Percentiles rank a stretch among this genome's conserved stretches.
These are phyloP conservation scores for Hyposmocoma kahamanoa DNA, from an alignment of 1,140 invertebrate species.

Conservation along the genomic window DNA sequence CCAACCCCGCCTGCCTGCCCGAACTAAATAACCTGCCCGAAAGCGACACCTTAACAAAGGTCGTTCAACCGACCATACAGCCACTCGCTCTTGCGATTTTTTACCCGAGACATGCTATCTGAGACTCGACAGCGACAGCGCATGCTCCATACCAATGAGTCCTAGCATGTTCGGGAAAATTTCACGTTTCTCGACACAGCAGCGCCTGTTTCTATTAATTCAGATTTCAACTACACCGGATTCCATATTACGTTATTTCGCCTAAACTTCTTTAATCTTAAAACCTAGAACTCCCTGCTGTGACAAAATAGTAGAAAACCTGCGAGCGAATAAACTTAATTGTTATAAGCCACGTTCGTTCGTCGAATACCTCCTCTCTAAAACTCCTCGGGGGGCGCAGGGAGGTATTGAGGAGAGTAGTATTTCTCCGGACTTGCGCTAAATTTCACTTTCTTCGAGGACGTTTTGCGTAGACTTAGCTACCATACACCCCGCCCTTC, in stretches of 20 bases:
- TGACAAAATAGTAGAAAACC: conserved; percentile 53
- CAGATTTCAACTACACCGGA: too few relatives aligned
- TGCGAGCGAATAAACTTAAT: conserved; percentile 68
- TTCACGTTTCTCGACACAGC: too few relatives aligned
- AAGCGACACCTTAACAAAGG: conserved; percentile 70
- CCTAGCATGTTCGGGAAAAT: background rate
- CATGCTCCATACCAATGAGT: background rate
- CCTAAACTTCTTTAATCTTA: too few relatives aligned
- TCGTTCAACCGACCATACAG: conserved; percentile 64
- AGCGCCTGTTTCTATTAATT: too few relatives aligned
- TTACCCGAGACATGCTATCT: conserved; percentile 9
- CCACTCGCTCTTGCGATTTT: conserved; percentile 31
- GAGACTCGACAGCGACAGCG: background rate
- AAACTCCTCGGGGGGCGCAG: conserved; percentile 34
- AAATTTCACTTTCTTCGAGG: conserved; percentile 73
- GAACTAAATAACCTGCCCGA: conserved; percentile 70
- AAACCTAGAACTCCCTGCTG: conserved; percentile 22
- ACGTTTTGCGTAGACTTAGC: conserved; percentile 66
- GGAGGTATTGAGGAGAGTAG: conserved; percentile 46
- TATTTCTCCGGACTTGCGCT: conserved; percentile 71
- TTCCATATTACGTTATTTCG: too few relatives aligned
- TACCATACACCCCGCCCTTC: conserved; percentile 42
- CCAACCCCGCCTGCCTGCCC: conserved; percentile 24
- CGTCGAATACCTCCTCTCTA: conserved; percentile 46
- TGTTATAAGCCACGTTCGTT: conserved; percentile 62